phyloP scores from a whole-genome alignment of 53 echinoderm and acorn worm genomes.

The Paelopatides confundens region DNA sequence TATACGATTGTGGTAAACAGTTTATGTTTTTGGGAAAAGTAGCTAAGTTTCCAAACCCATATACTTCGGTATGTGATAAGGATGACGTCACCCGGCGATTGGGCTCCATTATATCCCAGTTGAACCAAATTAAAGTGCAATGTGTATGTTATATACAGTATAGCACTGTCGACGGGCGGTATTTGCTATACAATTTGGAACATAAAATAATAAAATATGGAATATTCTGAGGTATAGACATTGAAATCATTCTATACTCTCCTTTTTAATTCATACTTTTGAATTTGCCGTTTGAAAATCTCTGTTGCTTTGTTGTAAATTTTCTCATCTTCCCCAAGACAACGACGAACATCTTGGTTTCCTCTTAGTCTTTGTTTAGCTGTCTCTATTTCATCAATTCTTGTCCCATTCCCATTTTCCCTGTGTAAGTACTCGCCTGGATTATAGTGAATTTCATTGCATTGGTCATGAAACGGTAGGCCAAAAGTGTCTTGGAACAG shows the following conservation, averaged over 20 bases:
- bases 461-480: conserved; percentile 3
- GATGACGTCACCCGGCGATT: no score
- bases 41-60: no score
- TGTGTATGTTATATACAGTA: no score
- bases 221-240: not conserved
- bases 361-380: conserved; percentile 6
- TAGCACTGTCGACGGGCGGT: no score
- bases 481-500: conserved; percentile 44
- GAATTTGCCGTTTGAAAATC: conserved; percentile 15
- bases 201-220: not conserved
- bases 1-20: no score
- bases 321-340: conserved; percentile 31
- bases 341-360: conserved; percentile 1
- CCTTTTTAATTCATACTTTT: not conserved
- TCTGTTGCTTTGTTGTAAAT: conserved; percentile 49
- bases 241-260: not conserved
- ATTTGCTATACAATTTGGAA: not conserved
- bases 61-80: no score
- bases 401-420: not conserved
- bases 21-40: no score
- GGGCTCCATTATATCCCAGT: no score
- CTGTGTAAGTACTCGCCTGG: not conserved
- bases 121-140: no score
- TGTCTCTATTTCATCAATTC: not conserved
- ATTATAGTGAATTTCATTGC: not conserved